phyloP scores from a whole-genome alignment of 2,113 vertebrate genomes.

The Antidorcas marsupialis region DNA sequence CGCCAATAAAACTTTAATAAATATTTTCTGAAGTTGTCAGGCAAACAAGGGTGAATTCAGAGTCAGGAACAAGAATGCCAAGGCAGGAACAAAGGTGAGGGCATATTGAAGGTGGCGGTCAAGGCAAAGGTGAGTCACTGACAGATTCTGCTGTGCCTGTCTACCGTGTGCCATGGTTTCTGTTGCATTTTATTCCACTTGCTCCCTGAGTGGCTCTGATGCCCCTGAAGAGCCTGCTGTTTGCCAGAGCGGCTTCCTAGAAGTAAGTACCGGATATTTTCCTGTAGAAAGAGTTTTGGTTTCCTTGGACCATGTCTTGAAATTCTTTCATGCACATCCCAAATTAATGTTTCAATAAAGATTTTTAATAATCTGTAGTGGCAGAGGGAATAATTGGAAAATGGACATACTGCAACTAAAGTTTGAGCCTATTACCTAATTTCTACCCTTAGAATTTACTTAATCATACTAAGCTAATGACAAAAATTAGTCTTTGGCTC shows the following conservation, averaged over 20 bases:
- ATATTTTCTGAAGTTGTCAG: not conserved
- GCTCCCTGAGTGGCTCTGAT: not conserved
- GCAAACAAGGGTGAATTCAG: not conserved
- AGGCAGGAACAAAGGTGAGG: not conserved
- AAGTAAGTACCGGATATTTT: not conserved
- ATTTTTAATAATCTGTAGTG: conserved; percentile 43
- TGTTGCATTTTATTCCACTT: not conserved
- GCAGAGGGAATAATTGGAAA: not conserved
- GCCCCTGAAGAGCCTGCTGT: not conserved
- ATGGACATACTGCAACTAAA: conserved; percentile 29
- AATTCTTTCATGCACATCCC: conserved; percentile 50
- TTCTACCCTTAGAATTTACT: conserved; percentile 14
- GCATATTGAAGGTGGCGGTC: not conserved
- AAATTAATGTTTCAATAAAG: conserved; percentile 28
- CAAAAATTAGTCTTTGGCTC: not conserved
- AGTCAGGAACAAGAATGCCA: not conserved
- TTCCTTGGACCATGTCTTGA: conserved; percentile 3
- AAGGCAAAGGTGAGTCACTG: not conserved
- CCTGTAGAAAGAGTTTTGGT: conserved; percentile 48
- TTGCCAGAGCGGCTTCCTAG: not conserved
- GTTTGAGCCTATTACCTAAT: conserved; percentile 54
- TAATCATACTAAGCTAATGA: not conserved
- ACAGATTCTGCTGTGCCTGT: not conserved
- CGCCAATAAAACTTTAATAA: not conserved
- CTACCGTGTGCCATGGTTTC: not conserved